These are phyloP conservation scores for Calosoma granatense DNA, from an alignment of 1,140 invertebrate genomes.

Conservation along the genomic window DNA sequence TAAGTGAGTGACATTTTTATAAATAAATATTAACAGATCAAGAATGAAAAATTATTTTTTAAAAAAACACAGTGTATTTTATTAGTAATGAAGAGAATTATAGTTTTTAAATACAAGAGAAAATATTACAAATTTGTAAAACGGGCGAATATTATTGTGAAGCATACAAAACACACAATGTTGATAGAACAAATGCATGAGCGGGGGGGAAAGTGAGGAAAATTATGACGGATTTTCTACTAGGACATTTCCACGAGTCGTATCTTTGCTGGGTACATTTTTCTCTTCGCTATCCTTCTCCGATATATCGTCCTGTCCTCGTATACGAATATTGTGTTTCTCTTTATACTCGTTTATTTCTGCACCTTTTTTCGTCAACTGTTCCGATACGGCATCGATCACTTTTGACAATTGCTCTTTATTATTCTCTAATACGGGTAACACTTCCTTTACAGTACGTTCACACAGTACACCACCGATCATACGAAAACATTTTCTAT, in stretches of 20 bases:
- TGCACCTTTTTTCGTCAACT: slow-evolving; percentile 74
- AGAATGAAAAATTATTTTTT: too few species aligned
- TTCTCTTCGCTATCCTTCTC: slow-evolving; percentile 35
- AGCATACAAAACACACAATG: too few species aligned
- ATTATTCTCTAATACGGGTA: slow-evolving; percentile 75
- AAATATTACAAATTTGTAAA: too few species aligned
- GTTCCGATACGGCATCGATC: slow-evolving; percentile 65
- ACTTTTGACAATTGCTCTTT: slow-evolving; percentile 72
- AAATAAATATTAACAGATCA: too few species aligned
- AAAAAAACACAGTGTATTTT: too few species aligned
- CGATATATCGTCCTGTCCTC: slow-evolving; percentile 49
- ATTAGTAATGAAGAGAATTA: too few species aligned
- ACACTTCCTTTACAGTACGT: slow-evolving; percentile 80
- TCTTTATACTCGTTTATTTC: slow-evolving; percentile 93
- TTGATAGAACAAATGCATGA: too few species aligned
- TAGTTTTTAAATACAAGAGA: too few species aligned
- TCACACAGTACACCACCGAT: slow-evolving; percentile 90
- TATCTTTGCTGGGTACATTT: slow-evolving; percentile 16
- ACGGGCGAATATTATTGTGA: too few species aligned
- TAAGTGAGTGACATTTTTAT: too few species aligned
- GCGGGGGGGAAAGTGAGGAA: too few species aligned
- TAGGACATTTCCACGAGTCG: slow-evolving; percentile 31
- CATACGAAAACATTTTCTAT: slow-evolving; percentile 86
- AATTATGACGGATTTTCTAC: slow-evolving; percentile 16
- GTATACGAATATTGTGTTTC: slow-evolving; percentile 75